Evolutionary conservation across 1,140 invertebrate genomes (phyloP).

Genomic region (Wiebesia pumilae): DNA sequence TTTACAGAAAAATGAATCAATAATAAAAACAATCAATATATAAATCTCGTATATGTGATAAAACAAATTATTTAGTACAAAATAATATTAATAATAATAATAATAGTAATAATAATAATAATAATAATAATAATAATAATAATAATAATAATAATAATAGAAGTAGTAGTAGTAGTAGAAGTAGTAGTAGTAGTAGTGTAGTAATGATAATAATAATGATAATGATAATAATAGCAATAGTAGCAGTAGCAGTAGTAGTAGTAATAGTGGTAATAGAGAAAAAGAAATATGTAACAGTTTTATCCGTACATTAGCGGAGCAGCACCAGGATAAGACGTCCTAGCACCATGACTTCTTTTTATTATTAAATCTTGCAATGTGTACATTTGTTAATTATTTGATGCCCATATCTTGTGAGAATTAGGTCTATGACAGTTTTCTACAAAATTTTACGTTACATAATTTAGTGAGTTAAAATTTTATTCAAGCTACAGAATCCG

Average conservation of each 20-base stretch:
- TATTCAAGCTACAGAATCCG: too few relatives aligned
- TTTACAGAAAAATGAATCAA: slow-evolving; percentile 23
- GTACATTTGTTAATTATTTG: slow-evolving; percentile 14
- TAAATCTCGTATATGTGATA: slow-evolving; percentile 38
- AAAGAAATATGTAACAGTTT: slow-evolving; percentile 2
- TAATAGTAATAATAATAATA: slow-evolving; percentile 20
- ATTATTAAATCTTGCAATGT: slow-evolving; percentile 15
- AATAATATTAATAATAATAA: slow-evolving; percentile 31
- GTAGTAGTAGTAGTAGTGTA: slow-evolving; percentile 3
- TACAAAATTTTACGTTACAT: background rate
- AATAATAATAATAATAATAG: background rate
- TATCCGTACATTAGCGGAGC: slow-evolving; percentile 43
- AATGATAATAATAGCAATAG: background rate
- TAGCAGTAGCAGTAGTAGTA: background rate
- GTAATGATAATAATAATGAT: background rate
- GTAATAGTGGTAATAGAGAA: slow-evolving; percentile 1
- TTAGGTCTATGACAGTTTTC: background rate
- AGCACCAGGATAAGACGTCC: slow-evolving; percentile 66
- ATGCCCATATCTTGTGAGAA: background rate
- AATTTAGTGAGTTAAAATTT: background rate
- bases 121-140: slow-evolving; percentile 3
- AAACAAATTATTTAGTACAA: slow-evolving; percentile 29
- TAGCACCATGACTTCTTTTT: slow-evolving; percentile 66
- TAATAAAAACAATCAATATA: slow-evolving; percentile 33
- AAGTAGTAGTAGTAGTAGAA: background rate